Base-by-base conservation (phyloP, 2,113 vertebrate genomes). In the Lipophrys pholis region DNA sequence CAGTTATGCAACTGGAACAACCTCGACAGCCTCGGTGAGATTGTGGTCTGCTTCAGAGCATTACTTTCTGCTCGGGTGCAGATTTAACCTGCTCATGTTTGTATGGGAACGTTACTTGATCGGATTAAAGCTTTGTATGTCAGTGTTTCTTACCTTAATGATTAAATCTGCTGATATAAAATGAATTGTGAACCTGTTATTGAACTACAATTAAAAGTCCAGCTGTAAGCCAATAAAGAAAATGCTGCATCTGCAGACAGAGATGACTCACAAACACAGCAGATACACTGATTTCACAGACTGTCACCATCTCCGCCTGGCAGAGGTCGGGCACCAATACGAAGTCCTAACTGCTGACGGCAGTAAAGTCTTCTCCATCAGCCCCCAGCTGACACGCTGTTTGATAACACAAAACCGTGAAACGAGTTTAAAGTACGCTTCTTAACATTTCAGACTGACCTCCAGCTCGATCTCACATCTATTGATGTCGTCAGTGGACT, bases 401-500 rank as follows among this genome's bases (percentile, higher is more conserved):
- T 6, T 15, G 0, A 40, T 50, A 48, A 63, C 48, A 43, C 48
- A 41, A 36, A 35, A 45, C 48, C 3, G 6, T 6, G n/a, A 42
- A 62, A 4, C 21, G 8, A 36, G 17, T 0, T 6, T 8, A 12
- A 17, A n/a, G 12, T 38, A n/a, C n/a, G 61, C 10, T 35, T 38
- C 30, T 49, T 10, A 3, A 11, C n/a, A 38, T n/a, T n/a, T n/a
- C n/a, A n/a, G n/a, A n/a, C n/a, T 82, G 95, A 99, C 98, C 98
- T 99, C 98, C 49, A 99, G 94, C 83, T 97, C 96, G 0, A 94
- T 99, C 90, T 99, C 98, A 58, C 97, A 95, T 85, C 95, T 93
- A 93, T 99, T 99, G 92, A 99, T 99, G 68, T 95, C 96, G 67
- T 97, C 97, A 1, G 97, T 99, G 70, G 97, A 98, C 55, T 99